Evolutionary conservation across 1,140 invertebrate species (phyloP).

Genomic region (Drosophila mauritiana): DNA sequence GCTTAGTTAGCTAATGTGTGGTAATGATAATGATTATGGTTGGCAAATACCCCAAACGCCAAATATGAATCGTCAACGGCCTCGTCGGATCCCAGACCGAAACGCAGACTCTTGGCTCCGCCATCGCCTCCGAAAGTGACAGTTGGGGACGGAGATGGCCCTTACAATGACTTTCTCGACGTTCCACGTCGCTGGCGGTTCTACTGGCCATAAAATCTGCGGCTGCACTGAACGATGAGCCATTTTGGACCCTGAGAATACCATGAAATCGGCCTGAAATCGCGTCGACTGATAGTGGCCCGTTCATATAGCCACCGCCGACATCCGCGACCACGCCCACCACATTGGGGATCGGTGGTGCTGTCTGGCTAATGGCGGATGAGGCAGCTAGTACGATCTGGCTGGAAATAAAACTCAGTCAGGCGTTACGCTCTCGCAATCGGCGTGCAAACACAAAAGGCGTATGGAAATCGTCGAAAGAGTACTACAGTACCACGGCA

Average conservation of each 20-base stretch:
- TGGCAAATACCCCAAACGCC: constrained; percentile 64
- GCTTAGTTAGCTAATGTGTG: constrained; percentile 70
- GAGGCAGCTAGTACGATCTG: constrained; percentile 42
- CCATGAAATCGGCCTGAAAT: constrained; percentile 63
- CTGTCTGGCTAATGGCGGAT: constrained; percentile 51
- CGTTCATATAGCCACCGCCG: constrained; percentile 18
- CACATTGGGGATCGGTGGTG: constrained; percentile 39
- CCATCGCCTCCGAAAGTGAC: constrained; percentile 36
- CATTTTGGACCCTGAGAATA: constrained; percentile 48
- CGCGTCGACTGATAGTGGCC: constrained; percentile 54
- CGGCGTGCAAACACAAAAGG: constrained; percentile 65
- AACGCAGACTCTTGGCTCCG: constrained; percentile 2
- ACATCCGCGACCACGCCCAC: constrained; percentile 47
- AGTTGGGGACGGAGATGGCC: constrained; percentile 24
- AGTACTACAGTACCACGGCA: constrained; percentile 17
- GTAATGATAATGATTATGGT: constrained; percentile 79
- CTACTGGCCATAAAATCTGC: constrained; percentile 30
- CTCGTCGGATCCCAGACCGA: constrained; percentile 4
- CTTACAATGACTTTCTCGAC: constrained; percentile 56
- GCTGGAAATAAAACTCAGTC: constrained; percentile 64
- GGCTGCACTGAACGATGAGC: constrained; percentile 31
- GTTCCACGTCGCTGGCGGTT: constrained; percentile 32
- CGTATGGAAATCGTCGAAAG: constrained; percentile 39
- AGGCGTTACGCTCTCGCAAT: constrained; percentile 72
- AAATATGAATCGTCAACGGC: constrained; percentile 42